phyloP scores from a whole-genome alignment of 2,113 vertebrate species.

The Tiliqua scincoides region DNA sequence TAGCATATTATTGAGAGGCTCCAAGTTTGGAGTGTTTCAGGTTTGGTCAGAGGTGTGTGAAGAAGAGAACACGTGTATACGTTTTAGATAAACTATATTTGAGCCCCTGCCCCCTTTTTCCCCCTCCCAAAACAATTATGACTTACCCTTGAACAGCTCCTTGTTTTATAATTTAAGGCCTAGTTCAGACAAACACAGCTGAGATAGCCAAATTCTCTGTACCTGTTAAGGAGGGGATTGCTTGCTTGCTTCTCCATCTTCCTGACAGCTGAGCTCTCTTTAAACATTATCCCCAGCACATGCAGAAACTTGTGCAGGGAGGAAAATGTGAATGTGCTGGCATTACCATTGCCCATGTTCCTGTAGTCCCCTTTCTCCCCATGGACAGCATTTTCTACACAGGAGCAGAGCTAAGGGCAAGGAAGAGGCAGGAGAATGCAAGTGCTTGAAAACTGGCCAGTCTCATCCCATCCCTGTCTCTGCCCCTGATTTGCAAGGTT shows the following conservation, averaged over 20 bases:
- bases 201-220: not conserved
- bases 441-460: no score
- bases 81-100: not conserved
- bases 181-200: not conserved
- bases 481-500: no score
- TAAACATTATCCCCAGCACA: no score
- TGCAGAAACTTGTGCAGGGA: no score
- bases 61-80: not conserved
- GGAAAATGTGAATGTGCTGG: no score
- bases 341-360: no score
- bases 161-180: not conserved
- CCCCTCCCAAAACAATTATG: not conserved
- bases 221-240: not conserved
- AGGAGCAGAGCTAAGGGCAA: no score
- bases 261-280: not conserved
- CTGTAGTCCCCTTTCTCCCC: no score
- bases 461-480: no score
- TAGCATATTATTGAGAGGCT: not conserved
- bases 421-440: no score
- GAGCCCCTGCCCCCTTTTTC: not conserved
- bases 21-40: not conserved
- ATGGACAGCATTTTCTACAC: no score
- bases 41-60: not conserved
- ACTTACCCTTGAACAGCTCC: no score
- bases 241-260: not conserved